A percentile compares a stretch with the other conserved stretches of the same genome.
These are phyloP conservation scores for Empidonax traillii DNA, from an alignment of 2,113 vertebrate genomes.

Conservation along the genomic window DNA sequence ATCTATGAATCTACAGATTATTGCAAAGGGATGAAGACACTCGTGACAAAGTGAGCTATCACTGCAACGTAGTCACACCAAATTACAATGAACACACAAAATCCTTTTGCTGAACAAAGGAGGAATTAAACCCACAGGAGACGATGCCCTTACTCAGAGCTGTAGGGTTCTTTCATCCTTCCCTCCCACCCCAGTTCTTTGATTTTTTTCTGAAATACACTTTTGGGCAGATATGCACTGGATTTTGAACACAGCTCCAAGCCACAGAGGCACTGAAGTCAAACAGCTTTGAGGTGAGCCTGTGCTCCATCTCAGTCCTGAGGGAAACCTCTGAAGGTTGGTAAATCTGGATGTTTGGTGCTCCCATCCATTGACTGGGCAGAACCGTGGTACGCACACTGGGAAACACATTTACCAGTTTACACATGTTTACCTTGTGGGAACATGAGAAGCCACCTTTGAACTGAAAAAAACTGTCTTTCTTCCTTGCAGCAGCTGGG, in stretches of 20 bases:
- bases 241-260: neutral
- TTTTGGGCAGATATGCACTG: neutral
- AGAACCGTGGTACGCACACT: neutral
- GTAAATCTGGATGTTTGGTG: neutral
- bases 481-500: neutral
- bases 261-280: neutral
- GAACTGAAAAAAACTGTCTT: neutral
- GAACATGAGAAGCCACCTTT: neutral
- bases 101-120: neutral
- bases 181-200: neutral
- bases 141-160: neutral
- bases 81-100: neutral
- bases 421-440: neutral
- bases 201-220: neutral
- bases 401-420: neutral
- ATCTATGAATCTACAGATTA: neutral
- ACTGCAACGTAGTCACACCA: neutral
- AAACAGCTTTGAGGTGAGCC: neutral
- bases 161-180: neutral
- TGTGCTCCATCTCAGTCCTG: neutral
- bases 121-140: neutral
- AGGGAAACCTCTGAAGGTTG: neutral
- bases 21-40: neutral
- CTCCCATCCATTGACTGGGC: neutral
- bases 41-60: neutral